Evolutionary conservation across 2,888 invertebrate genomes (phyloP).

Genomic region (Epistrophe eligans): DNA sequence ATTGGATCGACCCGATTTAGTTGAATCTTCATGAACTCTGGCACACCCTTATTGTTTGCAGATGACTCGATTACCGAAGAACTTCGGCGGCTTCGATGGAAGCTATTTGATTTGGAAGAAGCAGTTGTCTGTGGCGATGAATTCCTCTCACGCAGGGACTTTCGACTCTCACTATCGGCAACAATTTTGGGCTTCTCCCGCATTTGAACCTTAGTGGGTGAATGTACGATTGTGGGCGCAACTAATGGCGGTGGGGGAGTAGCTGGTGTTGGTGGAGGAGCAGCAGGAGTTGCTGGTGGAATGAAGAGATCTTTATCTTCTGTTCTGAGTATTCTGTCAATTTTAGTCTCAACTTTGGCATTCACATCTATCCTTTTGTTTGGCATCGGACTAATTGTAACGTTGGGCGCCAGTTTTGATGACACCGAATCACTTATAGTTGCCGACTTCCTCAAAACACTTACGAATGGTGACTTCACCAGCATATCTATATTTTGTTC

Average conservation of each 20-base stretch:
- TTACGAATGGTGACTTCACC: constrained; percentile 82
- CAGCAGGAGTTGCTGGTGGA: constrained; percentile 37
- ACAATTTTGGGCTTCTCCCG: constrained; percentile 73
- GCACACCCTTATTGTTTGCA: constrained; percentile 82
- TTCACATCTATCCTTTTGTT: constrained; percentile 44
- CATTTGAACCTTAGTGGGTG: constrained; percentile 61
- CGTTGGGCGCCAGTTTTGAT: constrained; percentile 58
- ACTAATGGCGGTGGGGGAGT: constrained; percentile 62
- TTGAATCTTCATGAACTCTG: constrained; percentile 89
- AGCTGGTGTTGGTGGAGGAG: constrained; percentile 49
- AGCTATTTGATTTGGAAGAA: constrained; percentile 71
- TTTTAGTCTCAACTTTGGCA: constrained; percentile 60
- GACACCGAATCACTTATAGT: constrained; percentile 73
- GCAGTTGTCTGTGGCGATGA: constrained; percentile 49
- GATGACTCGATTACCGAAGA: constrained; percentile 78
- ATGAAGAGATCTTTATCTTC: constrained; percentile 42
- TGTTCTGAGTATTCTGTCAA: constrained; percentile 55
- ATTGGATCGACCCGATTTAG: constrained; percentile 88
- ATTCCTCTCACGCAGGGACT: constrained; percentile 71
- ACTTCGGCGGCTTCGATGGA: constrained; percentile 78
- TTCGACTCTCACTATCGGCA: constrained; percentile 71
- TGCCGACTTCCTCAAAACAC: constrained; percentile 80
- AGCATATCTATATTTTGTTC: constrained; percentile 82
- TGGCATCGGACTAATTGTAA: constrained; percentile 63
- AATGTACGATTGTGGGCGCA: constrained; percentile 29